A percentile compares a stretch with the other conserved stretches of the same genome.
These are phyloP conservation scores for Phodopus roborovskii DNA, from an alignment of 2,113 vertebrate species.

Conservation along the genomic window DNA sequence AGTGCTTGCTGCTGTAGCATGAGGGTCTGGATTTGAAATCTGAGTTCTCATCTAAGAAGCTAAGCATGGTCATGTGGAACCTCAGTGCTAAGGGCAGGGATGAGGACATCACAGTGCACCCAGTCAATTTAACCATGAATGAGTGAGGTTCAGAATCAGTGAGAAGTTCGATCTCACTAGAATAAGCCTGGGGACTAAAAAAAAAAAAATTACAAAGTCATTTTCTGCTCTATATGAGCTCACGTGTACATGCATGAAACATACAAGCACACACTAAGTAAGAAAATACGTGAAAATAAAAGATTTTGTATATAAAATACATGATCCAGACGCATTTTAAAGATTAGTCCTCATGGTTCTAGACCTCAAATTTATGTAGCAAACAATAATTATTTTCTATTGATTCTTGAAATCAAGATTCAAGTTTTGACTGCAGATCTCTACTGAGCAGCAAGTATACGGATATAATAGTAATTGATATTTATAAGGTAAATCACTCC, in stretches of 20 bases:
- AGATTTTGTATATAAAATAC: not conserved
- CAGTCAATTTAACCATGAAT: not conserved
- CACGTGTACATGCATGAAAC: not conserved
- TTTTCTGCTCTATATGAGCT: not conserved
- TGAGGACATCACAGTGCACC: not conserved
- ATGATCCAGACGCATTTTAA: not conserved
- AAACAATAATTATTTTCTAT: not conserved
- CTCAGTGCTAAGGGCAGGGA: too few relatives aligned
- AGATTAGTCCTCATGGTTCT: not conserved
- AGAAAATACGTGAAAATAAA: not conserved
- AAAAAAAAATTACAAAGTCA: too few relatives aligned
- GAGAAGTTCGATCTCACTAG: too few relatives aligned
- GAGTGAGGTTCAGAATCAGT: not conserved
- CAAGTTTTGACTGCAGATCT: not conserved
- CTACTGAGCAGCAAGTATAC: not conserved
- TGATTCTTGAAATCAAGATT: not conserved
- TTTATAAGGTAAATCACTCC: not conserved
- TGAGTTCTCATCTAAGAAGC: not conserved
- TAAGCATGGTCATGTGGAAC: not conserved
- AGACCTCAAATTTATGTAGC: not conserved
- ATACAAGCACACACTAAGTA: not conserved
- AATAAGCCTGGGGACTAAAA: not conserved
- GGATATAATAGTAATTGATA: not conserved
- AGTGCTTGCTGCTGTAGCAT: not conserved
- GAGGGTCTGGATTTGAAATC: not conserved